Conservation (phyloP, 2,797 vertebrate species). For the Gallirallus australis region DNA sequence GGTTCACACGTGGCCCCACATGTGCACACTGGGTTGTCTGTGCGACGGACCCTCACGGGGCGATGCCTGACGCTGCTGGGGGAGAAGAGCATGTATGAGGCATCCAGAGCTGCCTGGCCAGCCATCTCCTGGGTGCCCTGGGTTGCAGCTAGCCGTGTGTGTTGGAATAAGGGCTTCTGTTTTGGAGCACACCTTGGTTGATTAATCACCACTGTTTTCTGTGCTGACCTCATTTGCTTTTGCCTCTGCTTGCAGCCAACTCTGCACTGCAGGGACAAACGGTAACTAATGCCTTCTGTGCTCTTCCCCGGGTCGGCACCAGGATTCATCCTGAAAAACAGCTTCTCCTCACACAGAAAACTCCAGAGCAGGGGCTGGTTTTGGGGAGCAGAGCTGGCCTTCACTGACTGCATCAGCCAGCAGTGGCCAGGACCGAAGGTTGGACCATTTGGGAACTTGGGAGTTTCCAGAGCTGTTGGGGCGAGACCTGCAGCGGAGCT, state of each 20-base stretch:
- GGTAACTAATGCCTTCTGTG: not conserved
- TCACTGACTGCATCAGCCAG: accelerated
- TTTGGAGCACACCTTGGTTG: not conserved
- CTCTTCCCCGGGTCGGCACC: not conserved
- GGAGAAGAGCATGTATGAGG: not conserved
- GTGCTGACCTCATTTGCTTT: not conserved
- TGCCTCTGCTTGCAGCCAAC: not conserved
- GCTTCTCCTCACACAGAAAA: not conserved
- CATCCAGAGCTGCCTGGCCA: not conserved
- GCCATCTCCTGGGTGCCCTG: not conserved
- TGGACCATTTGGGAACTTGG: not conserved
- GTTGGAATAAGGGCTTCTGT: not conserved
- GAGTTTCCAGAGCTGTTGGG: not conserved
- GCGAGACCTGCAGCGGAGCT: not conserved
- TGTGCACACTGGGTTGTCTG: accelerated
- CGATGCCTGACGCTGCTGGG: accelerated
- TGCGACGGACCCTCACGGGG: not conserved
- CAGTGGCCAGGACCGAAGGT: not conserved
- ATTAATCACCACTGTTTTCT: not conserved
- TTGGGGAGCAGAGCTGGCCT: not conserved
- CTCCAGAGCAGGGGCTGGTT: not conserved
- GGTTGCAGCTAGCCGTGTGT: accelerated
- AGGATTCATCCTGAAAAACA: not conserved
- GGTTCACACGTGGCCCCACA: not conserved
- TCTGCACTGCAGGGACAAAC: not conserved